Base-by-base conservation (phyloP, 2,113 vertebrate genomes). In the Setophaga coronata region DNA sequence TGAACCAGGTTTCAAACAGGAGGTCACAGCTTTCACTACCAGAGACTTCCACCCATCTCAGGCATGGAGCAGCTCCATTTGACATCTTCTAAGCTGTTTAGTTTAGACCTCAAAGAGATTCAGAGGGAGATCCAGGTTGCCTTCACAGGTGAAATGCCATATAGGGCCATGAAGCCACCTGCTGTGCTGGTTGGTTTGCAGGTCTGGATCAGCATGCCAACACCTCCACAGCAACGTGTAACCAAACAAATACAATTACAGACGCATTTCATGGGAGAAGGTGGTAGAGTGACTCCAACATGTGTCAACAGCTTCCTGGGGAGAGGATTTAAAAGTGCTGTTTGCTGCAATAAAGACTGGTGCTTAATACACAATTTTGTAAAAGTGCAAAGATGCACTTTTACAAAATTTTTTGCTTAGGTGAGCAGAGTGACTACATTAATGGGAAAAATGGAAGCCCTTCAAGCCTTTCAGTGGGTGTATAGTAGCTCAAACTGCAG, bases 191-290 rank as follows among this genome's bases (percentile, higher is more conserved):
- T 0, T 95, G 85, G 79, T 87, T 72, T 20, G 76, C 65, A 92
- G 53, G 61, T 74, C 28, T 6, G 9, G 33, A 65, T 40, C 61
- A 93, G 47, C 58, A 29, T 20, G 93, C 89, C 92, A 91, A 31
- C 81, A 65, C 72, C 87, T 95, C 95, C 93, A 61, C 93, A 58
- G 96, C 93, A 94, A 95, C 76, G 3, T 36, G 78, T 91, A 93
- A 87, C 88, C 64, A 94, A 85, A 96, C 60, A 93, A 96, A 91
- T 21, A 94, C 62, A 85, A 97, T 80, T 89, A 87, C 74, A 82
- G 56, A 76, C 0, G 0, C 81, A 34, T 94, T 95, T 82, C 82
- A 18, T 82, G 89, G 74, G 67, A 90, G 82, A 95, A 90, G 76
- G 72, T 83, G 82, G 78, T 25, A 74, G 77, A 88, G 50, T 81